Evolutionary conservation across 2,113 vertebrate species (phyloP).

Genomic region (Procapra przewalskii): DNA sequence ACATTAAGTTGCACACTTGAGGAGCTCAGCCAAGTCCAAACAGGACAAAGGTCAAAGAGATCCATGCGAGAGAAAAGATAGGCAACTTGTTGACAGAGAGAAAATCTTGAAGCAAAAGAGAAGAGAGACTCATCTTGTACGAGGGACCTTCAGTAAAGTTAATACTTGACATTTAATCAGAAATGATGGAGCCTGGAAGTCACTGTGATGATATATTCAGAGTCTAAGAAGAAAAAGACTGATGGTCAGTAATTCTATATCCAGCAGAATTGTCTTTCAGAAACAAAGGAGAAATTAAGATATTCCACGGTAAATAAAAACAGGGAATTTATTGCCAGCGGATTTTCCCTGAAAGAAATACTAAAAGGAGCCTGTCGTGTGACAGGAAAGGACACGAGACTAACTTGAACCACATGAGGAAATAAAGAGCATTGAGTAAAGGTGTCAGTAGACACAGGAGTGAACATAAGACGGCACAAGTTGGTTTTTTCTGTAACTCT

Average conservation of each 20-base stretch:
- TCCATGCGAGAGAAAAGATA: neutral
- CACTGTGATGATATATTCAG: neutral
- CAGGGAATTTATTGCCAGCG: neutral
- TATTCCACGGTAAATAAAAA: neutral
- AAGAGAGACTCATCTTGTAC: neutral
- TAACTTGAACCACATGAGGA: neutral
- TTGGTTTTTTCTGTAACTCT: neutral
- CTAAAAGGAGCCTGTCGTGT: neutral
- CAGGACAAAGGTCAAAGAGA: neutral
- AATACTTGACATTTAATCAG: neutral
- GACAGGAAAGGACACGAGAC: neutral
- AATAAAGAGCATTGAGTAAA: neutral
- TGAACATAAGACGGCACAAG: neutral
- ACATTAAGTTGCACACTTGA: neutral
- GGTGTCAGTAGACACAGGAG: too few species aligned
- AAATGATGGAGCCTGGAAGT: neutral
- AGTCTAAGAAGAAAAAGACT: neutral
- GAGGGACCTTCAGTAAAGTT: neutral
- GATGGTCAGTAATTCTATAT: neutral
- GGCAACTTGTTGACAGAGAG: neutral
- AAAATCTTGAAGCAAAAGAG: neutral
- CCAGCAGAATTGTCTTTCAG: neutral
- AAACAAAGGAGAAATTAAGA: neutral
- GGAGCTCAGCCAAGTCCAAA: neutral
- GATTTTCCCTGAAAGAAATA: neutral